phyloP scores from a whole-genome alignment of 1,140 invertebrate genomes.

The Ephestia elutella region DNA sequence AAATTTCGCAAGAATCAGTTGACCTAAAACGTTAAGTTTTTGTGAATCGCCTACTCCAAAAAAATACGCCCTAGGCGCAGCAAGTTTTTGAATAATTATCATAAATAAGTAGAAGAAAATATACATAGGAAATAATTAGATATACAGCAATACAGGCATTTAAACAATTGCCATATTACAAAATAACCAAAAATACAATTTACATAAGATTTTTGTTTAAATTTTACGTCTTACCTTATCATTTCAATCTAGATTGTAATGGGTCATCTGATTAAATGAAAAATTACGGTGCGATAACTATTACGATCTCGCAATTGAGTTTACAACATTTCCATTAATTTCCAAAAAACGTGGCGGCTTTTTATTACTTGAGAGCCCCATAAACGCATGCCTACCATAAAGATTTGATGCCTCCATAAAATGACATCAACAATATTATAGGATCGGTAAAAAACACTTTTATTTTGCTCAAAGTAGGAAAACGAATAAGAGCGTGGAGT shows the following conservation, averaged over 20 bases:
- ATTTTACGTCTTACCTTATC: no score
- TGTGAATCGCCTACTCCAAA: no score
- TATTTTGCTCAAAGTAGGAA: conserved; percentile 5
- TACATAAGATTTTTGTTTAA: no score
- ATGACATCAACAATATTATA: conserved; percentile 27
- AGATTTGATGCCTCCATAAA: conserved; percentile 31
- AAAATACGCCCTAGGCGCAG: no score
- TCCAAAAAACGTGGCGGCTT: conserved; percentile 2
- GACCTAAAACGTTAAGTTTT: no score
- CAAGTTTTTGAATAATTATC: no score
- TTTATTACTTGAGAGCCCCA: conserved; percentile 21
- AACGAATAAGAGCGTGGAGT: background rate
- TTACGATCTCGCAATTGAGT: background rate
- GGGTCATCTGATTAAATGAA: background rate
- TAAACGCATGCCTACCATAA: conserved; percentile 25
- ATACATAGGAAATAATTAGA: no score
- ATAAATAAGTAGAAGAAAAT: no score
- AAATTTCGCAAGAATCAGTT: no score
- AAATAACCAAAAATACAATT: no score
- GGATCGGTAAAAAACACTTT: conserved; percentile 23
- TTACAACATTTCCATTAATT: background rate
- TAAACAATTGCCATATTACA: no score
- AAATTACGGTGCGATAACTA: background rate
- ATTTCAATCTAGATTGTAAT: background rate
- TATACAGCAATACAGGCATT: no score